Conservation (phyloP, 2,888 invertebrate genomes). For the Eumacrocentrus americanus region DNA sequence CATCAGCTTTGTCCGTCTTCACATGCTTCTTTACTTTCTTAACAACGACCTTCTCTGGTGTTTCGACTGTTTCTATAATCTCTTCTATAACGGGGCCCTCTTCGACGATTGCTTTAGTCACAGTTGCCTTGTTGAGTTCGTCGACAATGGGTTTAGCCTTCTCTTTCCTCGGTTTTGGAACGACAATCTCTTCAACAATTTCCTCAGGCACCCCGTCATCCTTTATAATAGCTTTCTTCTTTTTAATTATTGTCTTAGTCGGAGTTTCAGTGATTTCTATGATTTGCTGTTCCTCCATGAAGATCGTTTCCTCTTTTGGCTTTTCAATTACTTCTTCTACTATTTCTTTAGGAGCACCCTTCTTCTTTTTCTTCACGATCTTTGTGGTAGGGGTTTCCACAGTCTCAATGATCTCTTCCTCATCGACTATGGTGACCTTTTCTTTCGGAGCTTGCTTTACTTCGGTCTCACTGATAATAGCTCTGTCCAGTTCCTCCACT, state of each 20-base stretch:
- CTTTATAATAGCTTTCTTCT: conserved; percentile 36
- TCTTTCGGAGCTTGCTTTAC: conserved; percentile 29
- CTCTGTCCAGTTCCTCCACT: conserved; percentile 38
- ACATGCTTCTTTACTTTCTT: conserved; percentile 36
- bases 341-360: conserved; percentile 46
- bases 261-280: conserved; percentile 44
- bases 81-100: conserved; percentile 42
- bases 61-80: conserved; percentile 38
- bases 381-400: conserved; percentile 35
- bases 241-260: conserved; percentile 40
- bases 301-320: conserved; percentile 44
- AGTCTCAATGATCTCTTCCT: conserved; percentile 54
- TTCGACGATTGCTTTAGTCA: conserved; percentile 35
- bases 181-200: conserved; percentile 42
- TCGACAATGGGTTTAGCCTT: conserved; percentile 42
- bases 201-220: conserved; percentile 46
- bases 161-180: conserved; percentile 39
- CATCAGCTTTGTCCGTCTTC: conserved; percentile 36
- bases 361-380: conserved; percentile 40
- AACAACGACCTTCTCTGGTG: conserved; percentile 33
- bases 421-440: conserved; percentile 39
- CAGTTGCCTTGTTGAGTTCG: conserved; percentile 52
- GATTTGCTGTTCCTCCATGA: conserved; percentile 50
- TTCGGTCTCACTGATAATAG: conserved; percentile 42
- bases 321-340: conserved; percentile 43